A percentile compares a stretch with the other conserved stretches of the same genome.
These are phyloP conservation scores for Mormyrus lacerda DNA, from an alignment of 2,113 vertebrate species.

Conservation along the genomic window DNA sequence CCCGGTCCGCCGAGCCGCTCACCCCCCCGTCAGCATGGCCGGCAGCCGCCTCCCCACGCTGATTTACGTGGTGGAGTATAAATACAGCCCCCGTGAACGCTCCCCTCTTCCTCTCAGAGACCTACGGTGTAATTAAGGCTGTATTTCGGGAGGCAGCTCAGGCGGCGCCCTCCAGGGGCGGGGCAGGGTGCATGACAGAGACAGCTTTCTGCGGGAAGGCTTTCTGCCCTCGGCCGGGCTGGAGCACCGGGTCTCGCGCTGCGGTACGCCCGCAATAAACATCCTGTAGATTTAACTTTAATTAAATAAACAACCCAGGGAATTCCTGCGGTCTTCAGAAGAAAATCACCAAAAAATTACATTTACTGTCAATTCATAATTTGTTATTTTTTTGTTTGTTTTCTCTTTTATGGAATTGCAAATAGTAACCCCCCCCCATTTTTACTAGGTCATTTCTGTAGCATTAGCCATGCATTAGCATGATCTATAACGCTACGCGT, in stretches of 20 bases:
- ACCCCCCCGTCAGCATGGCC: not conserved
- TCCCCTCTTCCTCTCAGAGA: not conserved
- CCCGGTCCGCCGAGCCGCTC: not conserved
- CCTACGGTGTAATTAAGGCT: conserved; percentile 8
- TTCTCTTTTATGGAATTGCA: not conserved
- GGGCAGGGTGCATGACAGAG: not conserved
- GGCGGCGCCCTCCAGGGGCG: not conserved
- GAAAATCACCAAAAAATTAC: not conserved
- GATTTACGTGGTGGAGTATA: not conserved
- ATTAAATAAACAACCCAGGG: not conserved
- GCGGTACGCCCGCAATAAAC: not conserved
- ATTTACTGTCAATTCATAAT: not conserved
- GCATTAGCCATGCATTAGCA: not conserved
- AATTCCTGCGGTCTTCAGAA: not conserved
- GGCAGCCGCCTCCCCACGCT: not conserved
- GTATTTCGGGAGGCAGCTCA: conserved; percentile 15
- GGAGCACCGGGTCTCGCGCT: not conserved
- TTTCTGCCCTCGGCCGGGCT: not conserved
- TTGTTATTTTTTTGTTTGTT: not conserved
- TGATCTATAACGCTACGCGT: not conserved
- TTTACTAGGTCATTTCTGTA: not conserved
- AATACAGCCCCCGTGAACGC: not conserved
- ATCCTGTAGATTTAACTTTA: not conserved
- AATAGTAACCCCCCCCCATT: not conserved
- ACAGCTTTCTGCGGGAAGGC: not conserved